Percentiles rank a stretch among this genome's conserved stretches.
Evolutionary conservation across 2,888 invertebrate genomes (phyloP).

Genomic region (Seladonia tumulorum): DNA sequence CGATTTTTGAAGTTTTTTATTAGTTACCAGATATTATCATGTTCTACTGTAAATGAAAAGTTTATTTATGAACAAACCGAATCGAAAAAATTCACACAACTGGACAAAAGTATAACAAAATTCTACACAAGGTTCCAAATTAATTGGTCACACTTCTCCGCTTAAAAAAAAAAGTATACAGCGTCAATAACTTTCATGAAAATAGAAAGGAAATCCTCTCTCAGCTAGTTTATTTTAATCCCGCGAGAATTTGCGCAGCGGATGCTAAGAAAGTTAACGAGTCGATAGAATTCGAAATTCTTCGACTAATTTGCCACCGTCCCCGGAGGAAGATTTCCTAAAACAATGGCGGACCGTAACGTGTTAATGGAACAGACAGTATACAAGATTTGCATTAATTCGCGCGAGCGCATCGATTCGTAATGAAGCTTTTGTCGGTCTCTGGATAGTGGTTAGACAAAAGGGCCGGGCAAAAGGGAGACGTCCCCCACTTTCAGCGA

Average conservation of each 20-base stretch:
- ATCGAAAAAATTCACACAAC: too few relatives aligned
- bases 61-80: too few relatives aligned
- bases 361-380: neutral
- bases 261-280: neutral
- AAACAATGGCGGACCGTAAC: neutral
- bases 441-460: constrained; percentile 30
- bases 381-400: constrained; percentile 27
- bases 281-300: neutral
- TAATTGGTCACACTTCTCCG: too few relatives aligned
- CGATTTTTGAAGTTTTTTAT: too few relatives aligned
- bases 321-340: neutral
- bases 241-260: neutral
- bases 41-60: too few relatives aligned
- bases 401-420: constrained; percentile 21
- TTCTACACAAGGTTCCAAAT: too few relatives aligned
- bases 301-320: neutral
- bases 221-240: neutral
- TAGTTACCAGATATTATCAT: too few relatives aligned
- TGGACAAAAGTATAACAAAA: too few relatives aligned
- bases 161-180: too few relatives aligned
- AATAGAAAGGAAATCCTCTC: too few relatives aligned
- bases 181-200: too few relatives aligned
- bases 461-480: neutral
- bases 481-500: neutral
- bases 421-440: constrained; percentile 36